Base-by-base conservation (phyloP, 2,113 vertebrate genomes). In the Acanthisitta chloris region DNA sequence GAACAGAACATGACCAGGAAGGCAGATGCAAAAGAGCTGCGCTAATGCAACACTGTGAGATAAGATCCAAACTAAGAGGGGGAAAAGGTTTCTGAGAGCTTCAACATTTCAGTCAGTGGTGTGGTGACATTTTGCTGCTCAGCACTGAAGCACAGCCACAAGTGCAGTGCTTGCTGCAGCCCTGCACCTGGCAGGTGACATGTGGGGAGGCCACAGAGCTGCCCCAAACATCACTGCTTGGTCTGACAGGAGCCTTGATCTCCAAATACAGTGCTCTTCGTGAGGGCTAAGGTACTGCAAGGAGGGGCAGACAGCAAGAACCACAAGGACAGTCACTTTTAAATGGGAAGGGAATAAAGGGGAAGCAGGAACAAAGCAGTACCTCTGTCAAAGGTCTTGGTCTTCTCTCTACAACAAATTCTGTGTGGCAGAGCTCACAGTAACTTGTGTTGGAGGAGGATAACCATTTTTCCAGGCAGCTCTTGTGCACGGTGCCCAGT, bases 401-500 rank as follows among this genome's bases (percentile, higher is more conserved):
- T 51, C 98, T 98, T 92, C 99, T 98, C 98, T 99, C 99, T 55
- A 99, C 98, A 57, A 98, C 98, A 95, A 99, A 99, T 96, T 99
- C 98, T 4, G 99, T 99, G 98, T 99, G 99, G 97, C 99, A 99
- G 77, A 99, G 98, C 98, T 99, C 99, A 43, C 99, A 99, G 98
- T 99, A 99, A 98, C 98, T 99, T 95, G 99, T 99, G 98, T 99
- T 99, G 87, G 99, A 99, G 20, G 99, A 99, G 4, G 99, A 99
- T 36, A 99, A 98, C 99, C 99, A 99, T 96, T 98, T 99, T 97
- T 99, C 99, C 97, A 99, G 97, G 95, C 99, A 99, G 98, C 98
- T 99, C 98, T 98, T 99, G 98, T 99, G 99, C 96, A 99, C 99
- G 2, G 99, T 98, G 24, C 99, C 99, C 97, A 99, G 94, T 0